Conservation (phyloP, 2,113 vertebrate species). For the Embiotoca jacksoni region DNA sequence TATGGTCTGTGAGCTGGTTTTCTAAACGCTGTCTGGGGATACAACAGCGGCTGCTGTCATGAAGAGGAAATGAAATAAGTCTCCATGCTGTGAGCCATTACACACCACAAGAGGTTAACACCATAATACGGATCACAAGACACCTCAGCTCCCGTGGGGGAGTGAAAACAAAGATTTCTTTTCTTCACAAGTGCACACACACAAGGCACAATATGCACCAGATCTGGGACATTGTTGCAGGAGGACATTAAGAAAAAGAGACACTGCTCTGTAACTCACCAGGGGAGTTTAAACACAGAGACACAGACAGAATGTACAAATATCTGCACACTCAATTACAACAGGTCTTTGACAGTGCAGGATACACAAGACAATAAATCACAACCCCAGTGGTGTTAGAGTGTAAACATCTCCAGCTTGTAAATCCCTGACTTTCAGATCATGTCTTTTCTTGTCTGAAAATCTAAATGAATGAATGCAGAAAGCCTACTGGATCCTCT, state of each 20-base stretch:
- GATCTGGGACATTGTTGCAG: conserved; percentile 66
- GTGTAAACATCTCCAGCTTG: conserved; percentile 6
- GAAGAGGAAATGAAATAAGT: conserved; percentile 67
- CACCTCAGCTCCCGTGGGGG: conserved; percentile 67
- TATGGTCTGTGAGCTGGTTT: conserved; percentile 58
- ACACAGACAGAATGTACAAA: conserved; percentile 8
- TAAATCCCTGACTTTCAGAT: conserved; percentile 35
- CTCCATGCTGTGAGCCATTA: conserved; percentile 67
- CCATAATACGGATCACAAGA: conserved; percentile 83
- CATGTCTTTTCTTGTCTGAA: conserved; percentile 39
- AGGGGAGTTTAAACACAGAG: conserved; percentile 21
- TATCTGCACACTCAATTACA: conserved; percentile 27
- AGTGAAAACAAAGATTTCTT: conserved; percentile 77
- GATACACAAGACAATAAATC: conserved; percentile 16
- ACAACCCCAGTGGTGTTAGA: conserved; percentile 12
- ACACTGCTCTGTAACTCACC: conserved; percentile 27
- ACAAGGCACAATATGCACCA: conserved; percentile 54
- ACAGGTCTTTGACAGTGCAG: neutral
- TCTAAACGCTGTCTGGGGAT: conserved; percentile 48
- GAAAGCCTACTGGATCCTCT: neutral
- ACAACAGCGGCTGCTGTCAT: conserved; percentile 37
- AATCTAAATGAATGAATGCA: conserved; percentile 21
- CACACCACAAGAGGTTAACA: conserved; percentile 76
- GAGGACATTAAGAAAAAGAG: conserved; percentile 38
- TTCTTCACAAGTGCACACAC: conserved; percentile 61